A percentile compares a stretch with the other conserved stretches of the same genome.
These are phyloP conservation scores for Poliocrania exsul DNA, from an alignment of 2,797 vertebrate genomes.

Conservation along the genomic window DNA sequence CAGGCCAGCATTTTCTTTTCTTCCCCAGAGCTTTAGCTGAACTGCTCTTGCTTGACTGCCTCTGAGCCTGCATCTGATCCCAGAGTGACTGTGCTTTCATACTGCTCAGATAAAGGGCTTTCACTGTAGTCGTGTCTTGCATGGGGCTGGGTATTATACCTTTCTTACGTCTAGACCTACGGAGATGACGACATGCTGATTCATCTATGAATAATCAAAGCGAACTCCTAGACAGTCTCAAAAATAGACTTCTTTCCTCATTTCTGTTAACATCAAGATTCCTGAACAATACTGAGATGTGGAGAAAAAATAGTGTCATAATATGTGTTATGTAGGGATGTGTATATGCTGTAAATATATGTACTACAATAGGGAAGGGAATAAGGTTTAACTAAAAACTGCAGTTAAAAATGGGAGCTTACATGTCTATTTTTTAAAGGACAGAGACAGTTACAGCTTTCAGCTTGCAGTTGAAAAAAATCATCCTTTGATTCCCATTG, in stretches of 20 bases:
- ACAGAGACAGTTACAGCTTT: neutral
- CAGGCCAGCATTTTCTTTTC: conserved; percentile 35
- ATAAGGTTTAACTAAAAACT: neutral
- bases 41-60: conserved; percentile 50
- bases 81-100: neutral
- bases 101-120: conserved; percentile 20
- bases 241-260: neutral
- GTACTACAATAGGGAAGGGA: neutral
- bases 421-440: neutral
- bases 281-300: neutral
- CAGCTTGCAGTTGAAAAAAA: neutral
- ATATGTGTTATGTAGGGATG: neutral
- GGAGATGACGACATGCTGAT: conserved; percentile 38
- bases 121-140: conserved; percentile 13
- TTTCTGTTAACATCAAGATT: neutral
- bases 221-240: neutral
- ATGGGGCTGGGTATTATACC: neutral
- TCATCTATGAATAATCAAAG: conserved; percentile 48
- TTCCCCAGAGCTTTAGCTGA: conserved; percentile 55
- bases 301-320: neutral
- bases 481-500: neutral
- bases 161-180: neutral
- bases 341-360: neutral
- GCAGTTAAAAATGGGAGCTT: neutral
- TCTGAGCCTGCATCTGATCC: conserved; percentile 18